These are phyloP conservation scores for Anguilla marmorata DNA, from an alignment of 2,797 vertebrate species.

Conservation along the genomic window DNA sequence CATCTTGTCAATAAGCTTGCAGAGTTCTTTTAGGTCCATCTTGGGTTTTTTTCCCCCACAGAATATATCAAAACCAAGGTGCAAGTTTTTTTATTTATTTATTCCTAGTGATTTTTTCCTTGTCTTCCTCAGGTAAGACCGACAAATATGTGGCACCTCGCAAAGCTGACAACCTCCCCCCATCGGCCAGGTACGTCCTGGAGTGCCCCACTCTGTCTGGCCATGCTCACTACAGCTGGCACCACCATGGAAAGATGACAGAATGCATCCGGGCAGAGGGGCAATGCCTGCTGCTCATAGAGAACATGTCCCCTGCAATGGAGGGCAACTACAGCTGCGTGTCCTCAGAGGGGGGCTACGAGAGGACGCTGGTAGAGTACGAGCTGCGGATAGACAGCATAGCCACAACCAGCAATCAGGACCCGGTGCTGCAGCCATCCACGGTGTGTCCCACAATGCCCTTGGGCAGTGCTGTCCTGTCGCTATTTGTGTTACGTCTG, in stretches of 20 bases:
- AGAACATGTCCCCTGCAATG: conserved; percentile 45
- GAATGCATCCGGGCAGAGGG: conserved; percentile 5
- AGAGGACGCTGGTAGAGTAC: conserved; percentile 26
- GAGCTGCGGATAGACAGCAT: conserved; percentile 27
- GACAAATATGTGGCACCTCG: neutral
- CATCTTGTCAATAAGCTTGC: neutral
- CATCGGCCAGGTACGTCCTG: conserved; percentile 50
- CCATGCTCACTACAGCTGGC: conserved; percentile 67
- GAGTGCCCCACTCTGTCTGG: conserved; percentile 55
- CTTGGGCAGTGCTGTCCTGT: neutral
- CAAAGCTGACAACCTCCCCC: neutral
- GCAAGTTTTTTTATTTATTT: neutral
- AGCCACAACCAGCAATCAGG: conserved; percentile 20
- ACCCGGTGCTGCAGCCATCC: conserved; percentile 46
- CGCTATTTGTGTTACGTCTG: neutral
- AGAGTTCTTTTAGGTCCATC: neutral
- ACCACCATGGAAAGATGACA: fast-evolving
- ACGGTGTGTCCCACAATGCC: conserved; percentile 56
- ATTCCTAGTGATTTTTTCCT: neutral
- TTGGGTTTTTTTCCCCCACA: neutral
- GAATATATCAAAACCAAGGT: neutral
- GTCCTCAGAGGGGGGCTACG: conserved; percentile 57
- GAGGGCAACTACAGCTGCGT: conserved; percentile 56
- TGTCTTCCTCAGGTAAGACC: neutral
- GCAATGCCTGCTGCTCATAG: conserved; percentile 59